Conservation (phyloP, 1,140 invertebrate genomes). For the Agrypnia vestita region DNA sequence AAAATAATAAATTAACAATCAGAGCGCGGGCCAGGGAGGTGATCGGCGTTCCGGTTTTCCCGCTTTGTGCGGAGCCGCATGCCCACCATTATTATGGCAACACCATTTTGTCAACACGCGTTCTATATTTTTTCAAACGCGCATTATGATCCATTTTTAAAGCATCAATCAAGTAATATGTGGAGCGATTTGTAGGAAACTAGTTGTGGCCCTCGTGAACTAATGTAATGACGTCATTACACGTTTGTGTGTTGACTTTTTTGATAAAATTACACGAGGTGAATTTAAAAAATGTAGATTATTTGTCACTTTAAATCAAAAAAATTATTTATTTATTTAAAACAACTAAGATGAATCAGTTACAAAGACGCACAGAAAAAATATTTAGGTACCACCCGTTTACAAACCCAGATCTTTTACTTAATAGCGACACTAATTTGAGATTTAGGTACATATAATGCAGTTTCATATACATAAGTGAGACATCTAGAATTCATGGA, state of each 20-base stretch:
- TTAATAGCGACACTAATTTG: no score
- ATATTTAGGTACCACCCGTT: no score
- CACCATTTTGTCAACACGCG: slow-evolving; percentile 52
- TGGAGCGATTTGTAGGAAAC: slow-evolving; percentile 35
- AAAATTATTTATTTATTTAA: no score
- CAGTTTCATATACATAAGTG: no score
- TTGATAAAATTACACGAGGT: no score
- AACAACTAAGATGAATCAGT: no score
- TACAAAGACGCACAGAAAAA: no score
- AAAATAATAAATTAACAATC: slow-evolving; percentile 48
- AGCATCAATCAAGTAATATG: slow-evolving; percentile 54
- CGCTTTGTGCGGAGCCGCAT: slow-evolving; percentile 32
- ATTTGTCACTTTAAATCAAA: no score
- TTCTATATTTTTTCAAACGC: slow-evolving; percentile 22
- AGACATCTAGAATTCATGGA: no score
- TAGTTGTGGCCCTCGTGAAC: slow-evolving; percentile 15
- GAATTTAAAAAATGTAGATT: no score
- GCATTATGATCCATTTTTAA: slow-evolving; percentile 46
- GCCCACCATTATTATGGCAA: slow-evolving; percentile 55
- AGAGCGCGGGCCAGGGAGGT: slow-evolving; percentile 39
- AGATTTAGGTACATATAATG: no score
- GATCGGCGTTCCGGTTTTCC: slow-evolving; percentile 36
- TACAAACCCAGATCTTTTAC: no score
- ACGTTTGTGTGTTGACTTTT: not conserved
- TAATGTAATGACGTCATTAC: slow-evolving; percentile 13